These are phyloP conservation scores for Ephydatia muelleri DNA, from an alignment of 37 sponge, comb jelly and placozoan species.

Conservation along the genomic window DNA sequence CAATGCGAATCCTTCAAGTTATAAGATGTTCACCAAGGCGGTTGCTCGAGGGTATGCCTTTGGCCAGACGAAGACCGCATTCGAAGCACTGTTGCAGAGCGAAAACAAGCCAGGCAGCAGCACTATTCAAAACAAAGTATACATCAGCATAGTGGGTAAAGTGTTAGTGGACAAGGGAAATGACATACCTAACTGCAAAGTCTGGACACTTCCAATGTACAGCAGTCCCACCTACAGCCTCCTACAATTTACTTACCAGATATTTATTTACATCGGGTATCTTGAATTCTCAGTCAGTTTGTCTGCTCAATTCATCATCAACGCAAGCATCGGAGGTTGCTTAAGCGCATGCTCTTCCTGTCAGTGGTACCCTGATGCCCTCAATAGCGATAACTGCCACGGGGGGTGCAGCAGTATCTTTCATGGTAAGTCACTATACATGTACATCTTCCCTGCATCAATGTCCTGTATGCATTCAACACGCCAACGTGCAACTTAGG, in stretches of 20 bases:
- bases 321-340: not conserved
- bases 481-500: too few relatives aligned
- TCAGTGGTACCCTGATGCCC: not conserved
- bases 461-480: too few relatives aligned
- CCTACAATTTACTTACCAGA: not conserved
- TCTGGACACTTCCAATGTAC: not conserved
- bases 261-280: not conserved
- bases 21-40: constrained; percentile 38
- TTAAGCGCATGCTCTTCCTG: not conserved
- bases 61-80: constrained; percentile 28
- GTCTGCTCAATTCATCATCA: not conserved
- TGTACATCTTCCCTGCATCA: too few relatives aligned
- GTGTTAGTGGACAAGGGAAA: not conserved
- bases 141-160: not conserved
- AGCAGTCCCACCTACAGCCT: not conserved
- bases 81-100: not conserved
- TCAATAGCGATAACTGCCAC: not conserved
- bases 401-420: not conserved
- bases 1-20: not conserved
- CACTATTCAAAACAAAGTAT: not conserved
- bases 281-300: not conserved
- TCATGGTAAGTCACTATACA: not conserved
- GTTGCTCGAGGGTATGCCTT: constrained; percentile 49
- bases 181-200: not conserved
- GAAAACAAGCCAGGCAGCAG: not conserved